A percentile compares a stretch with the other conserved stretches of the same genome.
These are phyloP conservation scores for Etheostoma spectabile DNA, from an alignment of 2,113 vertebrate species.

Conservation along the genomic window DNA sequence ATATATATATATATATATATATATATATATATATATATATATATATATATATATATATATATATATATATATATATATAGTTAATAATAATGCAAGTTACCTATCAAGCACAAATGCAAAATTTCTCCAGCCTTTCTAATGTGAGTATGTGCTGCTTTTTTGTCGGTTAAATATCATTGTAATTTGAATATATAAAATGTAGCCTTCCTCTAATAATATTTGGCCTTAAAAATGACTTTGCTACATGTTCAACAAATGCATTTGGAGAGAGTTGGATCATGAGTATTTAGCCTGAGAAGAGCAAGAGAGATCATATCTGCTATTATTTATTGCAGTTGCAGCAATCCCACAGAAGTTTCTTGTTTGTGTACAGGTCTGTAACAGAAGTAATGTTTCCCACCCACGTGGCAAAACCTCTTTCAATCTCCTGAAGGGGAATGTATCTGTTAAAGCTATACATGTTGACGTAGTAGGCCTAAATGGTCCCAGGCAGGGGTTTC, in stretches of 20 bases:
- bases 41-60: too few relatives aligned
- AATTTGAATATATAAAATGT: background rate
- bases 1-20: too few relatives aligned
- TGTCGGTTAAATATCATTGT: background rate
- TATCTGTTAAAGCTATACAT: background rate
- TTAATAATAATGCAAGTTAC: background rate
- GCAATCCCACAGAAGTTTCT: constrained; percentile 17
- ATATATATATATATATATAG: too few relatives aligned
- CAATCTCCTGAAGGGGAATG: background rate
- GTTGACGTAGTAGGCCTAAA: background rate
- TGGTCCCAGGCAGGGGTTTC: background rate
- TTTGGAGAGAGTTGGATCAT: background rate
- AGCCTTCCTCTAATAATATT: background rate
- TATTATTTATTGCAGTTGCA: constrained; percentile 13
- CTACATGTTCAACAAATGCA: background rate
- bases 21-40: too few relatives aligned
- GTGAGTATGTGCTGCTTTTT: background rate
- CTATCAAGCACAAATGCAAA: background rate
- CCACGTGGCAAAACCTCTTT: constrained; percentile 9
- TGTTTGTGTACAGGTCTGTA: constrained; percentile 26
- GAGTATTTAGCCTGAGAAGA: background rate
- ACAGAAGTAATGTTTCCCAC: constrained; percentile 24
- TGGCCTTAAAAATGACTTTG: background rate
- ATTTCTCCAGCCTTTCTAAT: background rate
- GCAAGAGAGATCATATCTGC: background rate